phyloP scores from a whole-genome alignment of 2,113 vertebrate genomes.

The Cromileptes altivelis region DNA sequence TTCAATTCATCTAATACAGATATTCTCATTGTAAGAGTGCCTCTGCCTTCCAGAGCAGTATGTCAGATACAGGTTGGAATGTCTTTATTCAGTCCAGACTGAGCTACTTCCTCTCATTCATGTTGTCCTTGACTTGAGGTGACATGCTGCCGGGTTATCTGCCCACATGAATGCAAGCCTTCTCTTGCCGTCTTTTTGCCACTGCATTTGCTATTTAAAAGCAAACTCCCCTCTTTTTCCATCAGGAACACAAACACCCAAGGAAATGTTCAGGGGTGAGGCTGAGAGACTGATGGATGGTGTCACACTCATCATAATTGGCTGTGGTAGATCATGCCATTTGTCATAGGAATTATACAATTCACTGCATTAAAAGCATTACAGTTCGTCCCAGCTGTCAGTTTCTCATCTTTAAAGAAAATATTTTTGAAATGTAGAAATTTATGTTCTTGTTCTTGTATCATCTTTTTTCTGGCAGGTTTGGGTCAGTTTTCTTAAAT shows the following conservation, averaged over 20 bases:
- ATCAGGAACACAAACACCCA: slow-evolving; percentile 22
- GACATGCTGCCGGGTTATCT: slow-evolving; percentile 66
- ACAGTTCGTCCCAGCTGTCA: neutral
- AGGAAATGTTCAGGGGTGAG: slow-evolving; percentile 41
- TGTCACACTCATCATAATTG: slow-evolving; percentile 11
- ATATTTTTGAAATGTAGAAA: neutral
- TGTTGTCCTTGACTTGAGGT: slow-evolving; percentile 73
- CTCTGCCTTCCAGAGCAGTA: neutral
- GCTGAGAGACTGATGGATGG: slow-evolving; percentile 26
- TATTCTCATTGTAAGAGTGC: slow-evolving; percentile 16
- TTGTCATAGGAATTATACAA: slow-evolving; percentile 10
- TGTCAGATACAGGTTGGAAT: slow-evolving; percentile 66
- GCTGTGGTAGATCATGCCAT: slow-evolving; percentile 5
- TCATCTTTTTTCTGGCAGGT: neutral
- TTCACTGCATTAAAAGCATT: neutral
- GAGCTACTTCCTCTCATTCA: slow-evolving; percentile 79
- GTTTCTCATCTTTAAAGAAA: neutral
- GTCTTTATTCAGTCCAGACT: slow-evolving; percentile 63
- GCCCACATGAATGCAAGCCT: slow-evolving; percentile 27
- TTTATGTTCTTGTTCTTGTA: neutral
- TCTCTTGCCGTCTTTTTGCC: slow-evolving; percentile 23
- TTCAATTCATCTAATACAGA: slow-evolving; percentile 9
- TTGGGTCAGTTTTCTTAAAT: neutral
- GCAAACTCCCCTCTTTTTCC: slow-evolving; percentile 23
- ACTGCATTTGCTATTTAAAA: slow-evolving; percentile 29